These are phyloP conservation scores for Corythornis madagascariensis DNA, from an alignment of 2,113 vertebrate genomes.

Conservation along the genomic window DNA sequence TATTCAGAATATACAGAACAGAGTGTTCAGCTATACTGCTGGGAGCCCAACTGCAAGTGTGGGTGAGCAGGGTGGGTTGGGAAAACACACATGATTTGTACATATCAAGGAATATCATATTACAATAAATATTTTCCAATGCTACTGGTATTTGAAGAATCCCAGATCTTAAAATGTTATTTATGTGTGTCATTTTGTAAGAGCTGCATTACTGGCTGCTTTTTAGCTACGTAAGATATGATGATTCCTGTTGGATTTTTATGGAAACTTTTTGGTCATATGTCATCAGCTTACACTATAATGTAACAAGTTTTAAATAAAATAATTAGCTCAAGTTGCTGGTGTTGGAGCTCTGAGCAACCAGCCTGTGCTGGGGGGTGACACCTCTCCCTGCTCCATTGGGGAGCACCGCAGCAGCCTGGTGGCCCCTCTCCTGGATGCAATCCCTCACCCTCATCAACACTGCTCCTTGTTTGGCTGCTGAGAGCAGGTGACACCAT, in stretches of 20 bases:
- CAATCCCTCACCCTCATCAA: background rate
- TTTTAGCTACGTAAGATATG: background rate
- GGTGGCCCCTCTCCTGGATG: background rate
- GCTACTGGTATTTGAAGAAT: background rate
- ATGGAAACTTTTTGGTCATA: background rate
- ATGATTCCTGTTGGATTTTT: background rate
- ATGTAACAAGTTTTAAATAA: background rate
- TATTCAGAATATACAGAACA: background rate
- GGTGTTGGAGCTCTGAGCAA: background rate
- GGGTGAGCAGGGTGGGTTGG: background rate
- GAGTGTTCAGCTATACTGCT: background rate
- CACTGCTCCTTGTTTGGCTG: background rate
- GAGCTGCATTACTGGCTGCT: background rate
- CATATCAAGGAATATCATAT: background rate
- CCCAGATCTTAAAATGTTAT: background rate
- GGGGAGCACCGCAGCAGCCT: background rate
- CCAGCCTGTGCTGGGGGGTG: background rate
- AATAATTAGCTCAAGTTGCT: background rate
- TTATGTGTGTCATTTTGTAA: background rate
- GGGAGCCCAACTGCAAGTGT: background rate
- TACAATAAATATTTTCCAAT: background rate
- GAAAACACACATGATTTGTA: background rate
- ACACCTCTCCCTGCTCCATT: background rate
- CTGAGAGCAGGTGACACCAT: fast-evolving
- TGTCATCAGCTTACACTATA: background rate